phyloP scores from a whole-genome alignment of 2,797 vertebrate genomes.

The Tadarida brasiliensis region DNA sequence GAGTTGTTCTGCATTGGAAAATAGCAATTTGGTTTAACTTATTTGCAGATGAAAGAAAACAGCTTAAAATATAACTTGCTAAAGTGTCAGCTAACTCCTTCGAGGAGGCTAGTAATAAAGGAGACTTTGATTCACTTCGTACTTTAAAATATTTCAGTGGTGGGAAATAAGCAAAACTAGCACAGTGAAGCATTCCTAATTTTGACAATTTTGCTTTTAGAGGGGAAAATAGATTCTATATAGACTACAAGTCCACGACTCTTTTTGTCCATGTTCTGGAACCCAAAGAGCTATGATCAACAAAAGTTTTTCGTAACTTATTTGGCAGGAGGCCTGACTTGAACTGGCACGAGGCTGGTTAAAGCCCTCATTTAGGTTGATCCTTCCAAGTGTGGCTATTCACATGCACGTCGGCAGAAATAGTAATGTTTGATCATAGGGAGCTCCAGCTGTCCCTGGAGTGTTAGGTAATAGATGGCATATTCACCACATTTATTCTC shows the following conservation, averaged over 20 bases:
- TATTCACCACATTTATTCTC: background rate
- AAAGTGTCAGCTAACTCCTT: conserved; percentile 12
- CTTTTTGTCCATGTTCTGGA: background rate
- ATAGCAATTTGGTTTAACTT: conserved; percentile 1
- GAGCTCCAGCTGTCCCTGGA: background rate
- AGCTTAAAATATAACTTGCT: conserved; percentile 61
- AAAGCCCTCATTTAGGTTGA: background rate
- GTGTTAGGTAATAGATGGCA: background rate
- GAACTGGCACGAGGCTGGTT: background rate
- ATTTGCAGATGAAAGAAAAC: conserved; percentile 31
- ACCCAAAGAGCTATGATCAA: background rate
- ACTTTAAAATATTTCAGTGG: conserved; percentile 56
- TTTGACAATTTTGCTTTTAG: conserved; percentile 7
- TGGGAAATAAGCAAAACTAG: conserved; percentile 20
- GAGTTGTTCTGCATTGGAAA: background rate
- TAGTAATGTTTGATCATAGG: background rate
- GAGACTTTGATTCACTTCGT: conserved; percentile 8
- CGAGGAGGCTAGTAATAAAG: background rate
- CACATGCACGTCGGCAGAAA: background rate
- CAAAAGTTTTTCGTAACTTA: background rate
- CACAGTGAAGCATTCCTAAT: background rate
- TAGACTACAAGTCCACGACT: background rate
- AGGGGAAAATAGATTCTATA: background rate
- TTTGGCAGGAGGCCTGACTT: background rate
- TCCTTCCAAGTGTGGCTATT: background rate